phyloP scores from a whole-genome alignment of 2,113 vertebrate genomes.

The Eira barbara region DNA sequence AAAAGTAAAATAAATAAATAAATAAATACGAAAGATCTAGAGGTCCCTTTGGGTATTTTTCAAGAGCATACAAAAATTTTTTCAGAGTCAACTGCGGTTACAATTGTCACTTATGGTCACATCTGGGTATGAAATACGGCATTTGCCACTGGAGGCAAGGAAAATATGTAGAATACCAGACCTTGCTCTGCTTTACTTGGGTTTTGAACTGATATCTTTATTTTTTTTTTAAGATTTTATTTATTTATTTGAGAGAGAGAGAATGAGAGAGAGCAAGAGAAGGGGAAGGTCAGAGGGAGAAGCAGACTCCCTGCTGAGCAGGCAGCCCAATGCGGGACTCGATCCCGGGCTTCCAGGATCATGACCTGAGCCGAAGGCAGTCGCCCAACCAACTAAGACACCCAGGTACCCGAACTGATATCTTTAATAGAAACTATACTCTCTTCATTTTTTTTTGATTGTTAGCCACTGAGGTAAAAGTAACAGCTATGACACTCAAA shows the following conservation, averaged over 20 bases:
- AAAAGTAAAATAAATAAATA: conserved; percentile 56
- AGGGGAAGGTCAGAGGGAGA: too few relatives aligned
- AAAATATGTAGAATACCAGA: neutral
- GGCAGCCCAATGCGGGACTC: too few relatives aligned
- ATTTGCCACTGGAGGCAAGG: neutral
- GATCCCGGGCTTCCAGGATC: too few relatives aligned
- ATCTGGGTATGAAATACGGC: neutral
- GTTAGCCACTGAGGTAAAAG: neutral
- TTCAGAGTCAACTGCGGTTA: neutral
- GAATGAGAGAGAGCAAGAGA: too few relatives aligned
- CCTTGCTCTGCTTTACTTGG: neutral
- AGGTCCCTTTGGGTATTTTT: conserved; percentile 31
- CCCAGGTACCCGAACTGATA: neutral
- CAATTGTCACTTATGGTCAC: neutral
- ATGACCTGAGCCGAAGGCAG: too few relatives aligned
- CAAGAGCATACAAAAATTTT: conserved; percentile 26
- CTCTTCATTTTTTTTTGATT: neutral
- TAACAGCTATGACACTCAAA: neutral
- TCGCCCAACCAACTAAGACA: too few relatives aligned
- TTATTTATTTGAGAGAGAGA: too few relatives aligned
- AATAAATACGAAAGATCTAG: conserved; percentile 5
- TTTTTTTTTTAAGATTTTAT: too few relatives aligned
- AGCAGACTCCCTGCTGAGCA: too few relatives aligned
- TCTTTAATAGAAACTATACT: neutral
- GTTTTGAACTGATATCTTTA: conserved; percentile 8